Percentiles rank a stretch among this genome's conserved stretches.
Evolutionary conservation across 2,888 invertebrate species (phyloP).

Genomic region (Nomada fucata): DNA sequence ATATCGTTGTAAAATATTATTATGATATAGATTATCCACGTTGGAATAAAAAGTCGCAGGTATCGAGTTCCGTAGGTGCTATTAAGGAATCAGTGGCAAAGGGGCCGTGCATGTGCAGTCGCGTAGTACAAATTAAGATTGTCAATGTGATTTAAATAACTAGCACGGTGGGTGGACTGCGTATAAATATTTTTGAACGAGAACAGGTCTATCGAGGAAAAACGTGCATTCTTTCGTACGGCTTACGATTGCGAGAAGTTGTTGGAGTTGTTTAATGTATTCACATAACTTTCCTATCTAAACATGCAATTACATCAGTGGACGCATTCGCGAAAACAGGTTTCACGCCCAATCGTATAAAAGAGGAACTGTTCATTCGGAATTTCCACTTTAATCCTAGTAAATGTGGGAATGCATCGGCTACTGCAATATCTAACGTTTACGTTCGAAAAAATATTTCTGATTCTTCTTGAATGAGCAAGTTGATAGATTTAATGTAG

Average conservation of each 20-base stretch:
- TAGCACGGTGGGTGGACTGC: background rate
- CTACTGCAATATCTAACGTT: background rate
- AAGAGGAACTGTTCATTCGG: background rate
- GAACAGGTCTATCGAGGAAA: conserved; percentile 26
- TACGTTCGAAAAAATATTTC: background rate
- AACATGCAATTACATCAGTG: conserved; percentile 17
- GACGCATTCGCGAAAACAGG: conserved; percentile 1
- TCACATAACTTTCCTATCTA: conserved; percentile 13
- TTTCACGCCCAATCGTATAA: background rate
- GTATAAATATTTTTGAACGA: conserved; percentile 8
- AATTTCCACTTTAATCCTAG: background rate
- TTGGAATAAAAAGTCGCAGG: background rate
- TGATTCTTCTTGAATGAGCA: no score
- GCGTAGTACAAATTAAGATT: background rate
- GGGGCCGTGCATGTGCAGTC: background rate
- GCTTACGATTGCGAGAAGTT: background rate
- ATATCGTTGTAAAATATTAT: no score
- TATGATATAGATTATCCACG: no score
- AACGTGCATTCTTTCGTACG: conserved; percentile 4
- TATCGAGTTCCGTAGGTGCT: background rate
- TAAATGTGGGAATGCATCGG: no score
- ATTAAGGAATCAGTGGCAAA: background rate
- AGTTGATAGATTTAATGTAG: no score
- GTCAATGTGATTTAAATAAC: background rate
- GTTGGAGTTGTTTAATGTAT: background rate